Base-by-base conservation (phyloP, 2,888 invertebrate species). In the Sarcophaga variegata region DNA sequence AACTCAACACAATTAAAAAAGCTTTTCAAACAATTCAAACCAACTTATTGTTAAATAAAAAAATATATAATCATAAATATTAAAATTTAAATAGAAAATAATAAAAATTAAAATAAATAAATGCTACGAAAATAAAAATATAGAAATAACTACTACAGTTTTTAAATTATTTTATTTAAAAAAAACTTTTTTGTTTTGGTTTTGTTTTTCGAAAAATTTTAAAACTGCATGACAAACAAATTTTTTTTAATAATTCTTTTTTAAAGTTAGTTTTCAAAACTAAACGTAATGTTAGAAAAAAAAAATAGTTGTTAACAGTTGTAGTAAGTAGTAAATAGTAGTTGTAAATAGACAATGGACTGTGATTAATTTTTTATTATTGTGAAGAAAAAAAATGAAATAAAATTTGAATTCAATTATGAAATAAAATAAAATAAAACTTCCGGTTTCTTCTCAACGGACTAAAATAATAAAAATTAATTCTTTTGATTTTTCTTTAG, bases 261-360 rank as follows among this genome's bases (percentile, higher is more conserved):
- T 37, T 54, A 14, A 4, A 14, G 4, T 66, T 25, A 25, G 72
- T 64, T 81, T 85, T 59, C 25, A 60, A 81, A 85, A 85, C 80
- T 71, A 76, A 81, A 81, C 60, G 62, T 76, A 81, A 75, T 59
- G 74, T 79, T 75, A 63, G 25, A 6, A 37, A 54, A 71, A 45
- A 69, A 47, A 14, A 60, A 54, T 66, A 63, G 59, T 79, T 75
- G 64, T 81, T 71, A 85, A 75, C 71, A 81, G 84, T 85, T 76
- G 84, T 85, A 84, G 83, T 72, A 78, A 69, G 72, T 74, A 79
- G 79, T 79, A 79, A 75, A 70, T 75, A 76, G 84, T 84, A 71
- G 76, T 85, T 81, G 71, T 85, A 83, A 84, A 76, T 81, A 85
- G 84, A 85, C 84, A 85, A 85, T 85, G 84, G 84, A 81, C 84